A percentile compares a stretch with the other conserved stretches of the same genome.
phyloP scores from a whole-genome alignment of 2,888 invertebrate species.

The Drosophila phalerata region DNA sequence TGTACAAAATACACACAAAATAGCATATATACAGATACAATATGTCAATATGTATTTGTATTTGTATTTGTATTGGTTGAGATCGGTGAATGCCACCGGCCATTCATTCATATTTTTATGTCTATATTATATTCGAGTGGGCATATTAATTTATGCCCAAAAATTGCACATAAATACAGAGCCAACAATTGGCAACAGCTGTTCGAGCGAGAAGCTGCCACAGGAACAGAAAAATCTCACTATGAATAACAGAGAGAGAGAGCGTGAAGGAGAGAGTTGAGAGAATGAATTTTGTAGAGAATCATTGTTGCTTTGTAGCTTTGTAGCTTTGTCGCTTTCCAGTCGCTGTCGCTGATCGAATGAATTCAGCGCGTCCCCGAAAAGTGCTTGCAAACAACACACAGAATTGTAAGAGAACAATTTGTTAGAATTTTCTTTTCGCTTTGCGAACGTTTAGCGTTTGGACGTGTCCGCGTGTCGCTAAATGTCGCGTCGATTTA shows the following conservation, averaged over 20 bases:
- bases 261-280: not conserved
- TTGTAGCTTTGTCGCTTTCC: constrained; percentile 69
- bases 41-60: not conserved
- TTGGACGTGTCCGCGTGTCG: constrained; percentile 73
- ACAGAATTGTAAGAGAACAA: constrained; percentile 5
- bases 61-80: constrained; percentile 6
- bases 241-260: not conserved
- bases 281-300: not conserved
- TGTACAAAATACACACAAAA: constrained; percentile 9
- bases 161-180: constrained; percentile 48
- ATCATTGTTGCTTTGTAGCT: constrained; percentile 26
- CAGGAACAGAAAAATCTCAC: constrained; percentile 2
- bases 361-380: constrained; percentile 72
- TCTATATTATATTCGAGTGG: constrained; percentile 52
- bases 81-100: constrained; percentile 56
- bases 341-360: constrained; percentile 44
- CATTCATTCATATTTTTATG: constrained; percentile 76
- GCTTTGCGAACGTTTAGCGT: constrained; percentile 77
- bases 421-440: constrained; percentile 70
- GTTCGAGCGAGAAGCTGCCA: constrained; percentile 37
- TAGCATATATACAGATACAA: not conserved
- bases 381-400: constrained; percentile 13
- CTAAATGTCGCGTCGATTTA: constrained; percentile 69
- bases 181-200: constrained; percentile 68
- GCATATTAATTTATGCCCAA: constrained; percentile 63